Evolutionary conservation across 2,113 vertebrate species (phyloP), one percentile per base, ranked within the genome.

Genomic region (Indicator indicator): DNA sequence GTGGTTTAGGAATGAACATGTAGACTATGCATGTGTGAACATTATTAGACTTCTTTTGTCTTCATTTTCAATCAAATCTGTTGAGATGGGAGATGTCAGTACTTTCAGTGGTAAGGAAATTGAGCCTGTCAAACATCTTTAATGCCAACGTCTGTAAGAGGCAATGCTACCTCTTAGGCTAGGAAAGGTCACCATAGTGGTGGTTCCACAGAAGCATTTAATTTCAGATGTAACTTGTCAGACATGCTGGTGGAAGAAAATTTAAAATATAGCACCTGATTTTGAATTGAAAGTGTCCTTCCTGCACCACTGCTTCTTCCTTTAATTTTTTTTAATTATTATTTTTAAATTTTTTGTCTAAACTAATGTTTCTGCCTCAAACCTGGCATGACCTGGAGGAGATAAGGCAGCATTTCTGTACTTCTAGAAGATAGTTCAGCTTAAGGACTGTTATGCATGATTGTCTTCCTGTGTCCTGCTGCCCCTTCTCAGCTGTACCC

Each of bases 261-360:
- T 5, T 33, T 83, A 30, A 78, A 84, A 78, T 62, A 9, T 0
- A 73, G 9, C 19, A 44, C 77, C 56, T 83, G 32, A 48, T 9
- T 63, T 83, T 12, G 28, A 83, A 44, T 74, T 69, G 54, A 5
- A 86, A 55, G 40, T 32, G 27, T 32, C n/a, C 36, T 93, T 10
- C 2, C 32, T 69, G 38, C 17, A 52, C 12, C 0, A 8, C 36
- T 36, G 36, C 36, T 12, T 3, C 8, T 4, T 19, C 17, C 20
- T 50, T 50, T 50, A 50, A 50, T 11, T 11, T 46, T 46, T 46
- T 46, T 44, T 16, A 44, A 42, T 42, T 44, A 36, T 36, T 36
- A 36, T 36, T 20, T 19, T 16, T 6, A 23, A 50, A 46, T 13
- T 71, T 36, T n/a, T 46, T 28, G 36, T 36, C 10, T 0, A 14